A percentile compares a stretch with the other conserved stretches of the same genome.
Evolutionary conservation across 2,797 vertebrate genomes (phyloP).

Genomic region (Fistularia tabacaria): DNA sequence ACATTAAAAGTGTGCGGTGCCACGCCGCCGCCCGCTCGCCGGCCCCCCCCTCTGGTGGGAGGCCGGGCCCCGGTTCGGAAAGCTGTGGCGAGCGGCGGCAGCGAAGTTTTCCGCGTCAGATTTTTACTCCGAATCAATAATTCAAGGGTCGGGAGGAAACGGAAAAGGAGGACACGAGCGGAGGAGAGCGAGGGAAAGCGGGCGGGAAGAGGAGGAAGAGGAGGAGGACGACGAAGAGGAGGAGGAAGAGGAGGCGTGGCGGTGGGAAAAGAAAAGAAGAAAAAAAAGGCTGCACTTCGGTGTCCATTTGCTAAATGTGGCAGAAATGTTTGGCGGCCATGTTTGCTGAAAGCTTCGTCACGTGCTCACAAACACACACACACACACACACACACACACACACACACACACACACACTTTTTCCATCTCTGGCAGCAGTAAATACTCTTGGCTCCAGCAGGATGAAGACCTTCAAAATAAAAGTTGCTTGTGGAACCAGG

Average conservation of each 20-base stretch:
- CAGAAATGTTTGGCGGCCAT: slow-evolving; percentile 65
- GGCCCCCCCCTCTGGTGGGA: neutral
- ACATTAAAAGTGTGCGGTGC: slow-evolving; percentile 90
- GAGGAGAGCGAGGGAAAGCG: slow-evolving; percentile 34
- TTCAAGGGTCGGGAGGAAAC: slow-evolving; percentile 68
- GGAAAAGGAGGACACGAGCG: slow-evolving; percentile 35
- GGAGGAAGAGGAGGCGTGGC: slow-evolving; percentile 25
- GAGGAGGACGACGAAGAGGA: slow-evolving; percentile 20
- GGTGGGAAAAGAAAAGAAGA: neutral
- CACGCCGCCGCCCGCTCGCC: slow-evolving; percentile 66
- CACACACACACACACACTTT: slow-evolving; percentile 10
- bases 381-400: slow-evolving; percentile 5
- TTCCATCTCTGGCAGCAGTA: too few relatives aligned
- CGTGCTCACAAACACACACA: slow-evolving; percentile 12
- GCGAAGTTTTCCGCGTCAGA: slow-evolving; percentile 87
- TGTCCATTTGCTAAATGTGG: slow-evolving; percentile 76
- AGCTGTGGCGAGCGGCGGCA: slow-evolving; percentile 85
- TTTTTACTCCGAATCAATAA: slow-evolving; percentile 90
- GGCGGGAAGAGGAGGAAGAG: slow-evolving; percentile 23
- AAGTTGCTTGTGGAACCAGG: too few relatives aligned
- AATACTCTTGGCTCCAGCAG: too few relatives aligned
- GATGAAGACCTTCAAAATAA: too few relatives aligned
- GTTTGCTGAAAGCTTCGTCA: slow-evolving; percentile 57
- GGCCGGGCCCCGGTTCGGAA: slow-evolving; percentile 75
- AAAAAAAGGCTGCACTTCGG: slow-evolving; percentile 42